Percentiles rank a stretch among this genome's conserved stretches.
These are phyloP conservation scores for Calephelis virginiensis DNA, from an alignment of 1,140 invertebrate species.

Conservation along the genomic window DNA sequence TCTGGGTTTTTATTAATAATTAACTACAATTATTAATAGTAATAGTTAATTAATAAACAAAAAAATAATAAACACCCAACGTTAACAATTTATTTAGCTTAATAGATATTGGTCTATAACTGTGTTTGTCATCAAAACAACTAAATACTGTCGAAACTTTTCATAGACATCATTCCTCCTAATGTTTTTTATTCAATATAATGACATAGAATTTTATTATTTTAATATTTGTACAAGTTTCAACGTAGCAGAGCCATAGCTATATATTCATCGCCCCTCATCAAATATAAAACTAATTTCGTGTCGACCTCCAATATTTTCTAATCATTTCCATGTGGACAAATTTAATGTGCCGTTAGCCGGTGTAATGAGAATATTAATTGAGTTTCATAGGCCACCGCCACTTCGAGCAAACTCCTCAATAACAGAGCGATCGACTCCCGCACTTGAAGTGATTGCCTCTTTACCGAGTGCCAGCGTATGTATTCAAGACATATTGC, in stretches of 20 bases:
- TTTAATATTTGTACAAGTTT: neutral
- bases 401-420: conserved; percentile 19
- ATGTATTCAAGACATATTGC: conserved; percentile 24
- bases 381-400: conserved; percentile 22
- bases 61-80: too few species aligned
- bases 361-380: conserved; percentile 20
- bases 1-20: too few species aligned
- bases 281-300: conserved; percentile 13
- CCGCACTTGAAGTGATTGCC: conserved; percentile 37
- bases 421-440: conserved; percentile 21
- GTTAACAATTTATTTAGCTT: too few species aligned
- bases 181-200: too few species aligned
- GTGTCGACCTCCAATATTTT: conserved; percentile 18
- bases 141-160: too few species aligned
- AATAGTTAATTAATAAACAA: too few species aligned
- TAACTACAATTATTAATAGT: too few species aligned
- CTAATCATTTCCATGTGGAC: conserved; percentile 23
- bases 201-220: too few species aligned
- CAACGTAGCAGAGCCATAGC: neutral
- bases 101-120: too few species aligned
- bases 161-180: too few species aligned
- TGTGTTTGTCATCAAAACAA: too few species aligned
- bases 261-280: conserved; percentile 5
- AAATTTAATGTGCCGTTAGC: conserved; percentile 20
- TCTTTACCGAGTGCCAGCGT: conserved; percentile 27